Base-by-base conservation (phyloP, 2,797 vertebrate species). In the Menidia menidia region DNA sequence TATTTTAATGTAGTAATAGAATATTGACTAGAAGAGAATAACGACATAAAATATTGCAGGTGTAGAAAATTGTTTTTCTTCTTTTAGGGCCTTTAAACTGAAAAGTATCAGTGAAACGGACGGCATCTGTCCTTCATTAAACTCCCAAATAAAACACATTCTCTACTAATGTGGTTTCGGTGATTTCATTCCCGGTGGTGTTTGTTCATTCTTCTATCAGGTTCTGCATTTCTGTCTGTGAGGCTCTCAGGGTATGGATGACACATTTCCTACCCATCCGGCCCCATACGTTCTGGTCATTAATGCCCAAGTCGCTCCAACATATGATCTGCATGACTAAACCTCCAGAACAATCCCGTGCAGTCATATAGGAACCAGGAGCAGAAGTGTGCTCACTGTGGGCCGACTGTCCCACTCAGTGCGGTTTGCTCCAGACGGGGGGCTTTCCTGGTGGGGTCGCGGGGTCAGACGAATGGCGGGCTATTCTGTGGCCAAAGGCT, bases 271-370 rank as follows among this genome's bases (percentile, higher is more conserved):
- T 32, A 43, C 15, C 16, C 63, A 16, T 64, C 70, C 77, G 50
- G 59, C 15, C 60, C 71, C 18, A 86, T 80, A 81, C 69, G 81
- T 72, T 59, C 60, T 10, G 60, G 73, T 71, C 75, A 70, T 64
- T 55, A 33, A 58, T 58, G 55, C 82, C 58, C 79, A 73, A 75
- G 72, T 86, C 83, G 77, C 82, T 68, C 52, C 44, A 71, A 71
- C 70, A 71, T 66, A 78, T 75, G 85, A 83, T 68, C 53, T 71
- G 60, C 67, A 74, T 84, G 86, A 87, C 76, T 74, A 74, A 81
- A 51, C 58, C 44, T 5, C 81, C 30, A 69, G 77, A 90, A 89
- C 89, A 90, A 87, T 79, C 72, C 71, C 69, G 56, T 50, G 45
- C 56, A 85, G 89, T 90, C 81, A 85, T 67, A 75, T 51, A 60